Base-by-base conservation (phyloP, 2,113 vertebrate genomes). In the Colius striatus region DNA sequence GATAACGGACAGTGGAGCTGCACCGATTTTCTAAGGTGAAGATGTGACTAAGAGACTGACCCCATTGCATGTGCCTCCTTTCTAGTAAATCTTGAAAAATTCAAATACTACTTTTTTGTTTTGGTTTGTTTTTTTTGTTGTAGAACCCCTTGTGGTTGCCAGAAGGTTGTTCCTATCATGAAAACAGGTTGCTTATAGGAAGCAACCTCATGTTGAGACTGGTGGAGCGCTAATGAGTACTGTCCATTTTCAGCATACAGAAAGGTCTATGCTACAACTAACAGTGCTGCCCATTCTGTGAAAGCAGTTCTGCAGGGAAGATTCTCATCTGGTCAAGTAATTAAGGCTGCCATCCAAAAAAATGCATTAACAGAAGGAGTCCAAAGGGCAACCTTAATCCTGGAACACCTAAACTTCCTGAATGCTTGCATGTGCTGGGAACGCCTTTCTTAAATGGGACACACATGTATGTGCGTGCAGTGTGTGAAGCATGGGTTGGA, bases 361-460 rank as follows among this genome's bases (percentile, higher is more conserved):
- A 47, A 41, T 41, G 2, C 18, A 13, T 23, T 48, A 38, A 9
- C 63, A 80, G 54, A 51, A 76, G 41, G 55, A 86, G 32, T 51
- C 30, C 48, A n/a, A 63, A 47, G 29, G 73, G 54, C 54, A 77
- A 48, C 19, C 29, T 81, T 81, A 67, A 71, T 87, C 29, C 51
- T 78, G 11, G 2, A 71, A 67, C 0, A 0, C n/a, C 57, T 70
- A 3, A 30, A 12, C 45, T 48, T 62, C 60, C 48, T 8, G 7
- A 61, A n/a, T 16, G 23, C 34, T 48, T 68, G 19, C 22, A 14
- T 0, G 0, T 12, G 17, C 26, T 65, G 70, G 18, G 72, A 23
- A 41, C 0, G 0, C 13, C 18, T 47, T 65, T 70, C 36, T 70
- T 54, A 55, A 22, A 14, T 0, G 3, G 11, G 4, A 65, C 23